Conservation (phyloP, 2,888 invertebrate genomes). For the Aquatica leii region DNA sequence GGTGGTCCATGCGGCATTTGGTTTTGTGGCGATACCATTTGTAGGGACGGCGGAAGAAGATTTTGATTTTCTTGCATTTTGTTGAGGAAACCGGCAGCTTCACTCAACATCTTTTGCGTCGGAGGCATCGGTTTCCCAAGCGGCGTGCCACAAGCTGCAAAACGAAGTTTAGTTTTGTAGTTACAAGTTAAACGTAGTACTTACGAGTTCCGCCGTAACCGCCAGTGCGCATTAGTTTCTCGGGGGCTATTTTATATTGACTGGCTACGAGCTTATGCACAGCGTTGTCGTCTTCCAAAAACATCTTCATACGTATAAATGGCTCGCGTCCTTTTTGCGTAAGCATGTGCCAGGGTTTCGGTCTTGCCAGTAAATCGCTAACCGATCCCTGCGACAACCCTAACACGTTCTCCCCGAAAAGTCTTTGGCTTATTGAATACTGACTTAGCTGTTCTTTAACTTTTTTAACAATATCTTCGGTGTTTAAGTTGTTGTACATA, state of each 20-base stretch:
- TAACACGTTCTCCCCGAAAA: conserved; percentile 98
- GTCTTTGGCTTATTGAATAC: conserved; percentile 95
- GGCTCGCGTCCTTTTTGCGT: conserved; percentile 97
- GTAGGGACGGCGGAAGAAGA: conserved; percentile 65
- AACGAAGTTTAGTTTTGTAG: no score
- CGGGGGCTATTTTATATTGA: conserved; percentile 97
- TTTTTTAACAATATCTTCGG: conserved; percentile 97
- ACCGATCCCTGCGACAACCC: conserved; percentile 97
- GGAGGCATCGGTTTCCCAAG: conserved; percentile 76
- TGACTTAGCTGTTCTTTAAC: conserved; percentile 94
- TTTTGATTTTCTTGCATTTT: conserved; percentile 75
- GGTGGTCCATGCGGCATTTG: conserved; percentile 64
- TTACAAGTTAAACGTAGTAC: conserved; percentile 46
- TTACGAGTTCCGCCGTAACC: conserved; percentile 85
- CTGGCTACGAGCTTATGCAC: conserved; percentile 95
- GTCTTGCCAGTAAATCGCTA: conserved; percentile 94
- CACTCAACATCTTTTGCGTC: conserved; percentile 79
- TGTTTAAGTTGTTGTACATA: conserved; percentile 96
- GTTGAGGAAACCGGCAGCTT: conserved; percentile 70
- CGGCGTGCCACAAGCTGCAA: conserved; percentile 60
- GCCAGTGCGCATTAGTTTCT: conserved; percentile 95
- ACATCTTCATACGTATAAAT: conserved; percentile 98
- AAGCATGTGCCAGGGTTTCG: conserved; percentile 99
- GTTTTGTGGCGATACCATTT: conserved; percentile 60
- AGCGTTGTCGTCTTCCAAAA: conserved; percentile 94